Percentiles rank a stretch among this genome's conserved stretches.
phyloP scores from a whole-genome alignment of 2,113 vertebrate genomes.

The Dasyurus viverrinus region DNA sequence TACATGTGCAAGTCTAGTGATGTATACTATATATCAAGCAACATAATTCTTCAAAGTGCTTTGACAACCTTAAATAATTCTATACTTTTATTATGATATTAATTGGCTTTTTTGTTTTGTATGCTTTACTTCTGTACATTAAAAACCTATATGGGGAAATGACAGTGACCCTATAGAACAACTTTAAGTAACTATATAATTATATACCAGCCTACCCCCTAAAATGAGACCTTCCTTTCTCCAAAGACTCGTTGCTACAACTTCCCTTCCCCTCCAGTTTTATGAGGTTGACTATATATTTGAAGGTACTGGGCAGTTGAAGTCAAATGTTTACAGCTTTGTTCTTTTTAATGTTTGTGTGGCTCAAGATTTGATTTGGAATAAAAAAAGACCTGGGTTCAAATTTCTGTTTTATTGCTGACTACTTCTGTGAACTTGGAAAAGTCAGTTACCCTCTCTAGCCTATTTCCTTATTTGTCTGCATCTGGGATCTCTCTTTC shows the following conservation, averaged over 20 bases:
- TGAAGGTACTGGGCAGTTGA: neutral
- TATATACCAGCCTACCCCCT: neutral
- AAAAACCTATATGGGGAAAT: neutral
- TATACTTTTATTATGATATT: neutral
- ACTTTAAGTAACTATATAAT: neutral
- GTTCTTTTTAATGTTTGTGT: neutral
- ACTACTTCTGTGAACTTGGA: neutral
- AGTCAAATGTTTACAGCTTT: neutral
- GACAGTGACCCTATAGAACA: neutral
- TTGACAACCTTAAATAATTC: neutral
- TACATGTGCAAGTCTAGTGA: neutral
- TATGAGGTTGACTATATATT: neutral
- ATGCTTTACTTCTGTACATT: neutral
- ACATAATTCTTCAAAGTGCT: neutral
- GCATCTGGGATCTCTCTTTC: neutral
- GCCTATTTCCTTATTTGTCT: neutral
- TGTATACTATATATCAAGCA: neutral
- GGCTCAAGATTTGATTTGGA: neutral
- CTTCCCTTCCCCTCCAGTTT: neutral
- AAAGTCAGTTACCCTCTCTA: neutral
- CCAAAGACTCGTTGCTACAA: neutral
- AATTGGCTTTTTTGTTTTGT: neutral
- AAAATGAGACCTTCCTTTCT: neutral
- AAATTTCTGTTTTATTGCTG: neutral
- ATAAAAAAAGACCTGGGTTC: neutral